These are phyloP conservation scores for Drosophila pectinifera DNA, from an alignment of 1,140 invertebrate genomes.

Conservation along the genomic window DNA sequence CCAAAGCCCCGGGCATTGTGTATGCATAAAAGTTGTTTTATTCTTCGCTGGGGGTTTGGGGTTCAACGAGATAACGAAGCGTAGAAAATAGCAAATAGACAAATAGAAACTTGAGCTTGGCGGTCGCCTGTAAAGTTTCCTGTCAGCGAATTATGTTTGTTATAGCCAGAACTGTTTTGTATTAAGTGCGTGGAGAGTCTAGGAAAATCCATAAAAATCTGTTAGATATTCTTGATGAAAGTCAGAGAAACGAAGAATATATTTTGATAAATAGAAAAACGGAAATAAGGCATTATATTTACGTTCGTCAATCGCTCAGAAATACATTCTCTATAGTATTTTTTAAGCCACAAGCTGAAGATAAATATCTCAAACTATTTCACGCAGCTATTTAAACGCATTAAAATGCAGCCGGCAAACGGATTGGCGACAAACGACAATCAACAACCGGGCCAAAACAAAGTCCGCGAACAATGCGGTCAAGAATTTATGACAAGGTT, in stretches of 20 bases:
- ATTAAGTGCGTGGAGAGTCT: not conserved
- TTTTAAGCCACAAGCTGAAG: not conserved
- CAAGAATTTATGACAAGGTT: conserved; percentile 82
- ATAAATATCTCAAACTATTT: conserved; percentile 28
- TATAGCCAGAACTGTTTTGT: not conserved
- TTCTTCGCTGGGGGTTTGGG: conserved; percentile 17
- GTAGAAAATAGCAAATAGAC: conserved; percentile 47
- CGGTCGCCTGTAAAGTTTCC: conserved; percentile 30
- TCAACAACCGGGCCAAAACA: conserved; percentile 48
- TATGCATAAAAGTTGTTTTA: conserved; percentile 72
- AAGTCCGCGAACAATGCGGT: conserved; percentile 71
- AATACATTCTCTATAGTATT: not conserved
- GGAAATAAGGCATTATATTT: no score
- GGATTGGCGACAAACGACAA: conserved; percentile 37
- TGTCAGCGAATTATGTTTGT: conserved; percentile 30
- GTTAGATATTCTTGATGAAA: not conserved
- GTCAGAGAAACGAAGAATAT: not conserved
- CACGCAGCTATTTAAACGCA: conserved; percentile 55
- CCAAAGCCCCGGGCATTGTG: conserved; percentile 70
- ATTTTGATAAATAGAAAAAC: conserved; percentile 17
- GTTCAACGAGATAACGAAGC: conserved; percentile 69
- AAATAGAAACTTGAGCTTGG: conserved; percentile 38
- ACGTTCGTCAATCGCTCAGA: no score
- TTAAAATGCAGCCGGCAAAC: conserved; percentile 67
- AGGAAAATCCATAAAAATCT: not conserved